These are phyloP conservation scores for Thalassophryne amazonica DNA, from an alignment of 2,797 vertebrate species.

Conservation along the genomic window DNA sequence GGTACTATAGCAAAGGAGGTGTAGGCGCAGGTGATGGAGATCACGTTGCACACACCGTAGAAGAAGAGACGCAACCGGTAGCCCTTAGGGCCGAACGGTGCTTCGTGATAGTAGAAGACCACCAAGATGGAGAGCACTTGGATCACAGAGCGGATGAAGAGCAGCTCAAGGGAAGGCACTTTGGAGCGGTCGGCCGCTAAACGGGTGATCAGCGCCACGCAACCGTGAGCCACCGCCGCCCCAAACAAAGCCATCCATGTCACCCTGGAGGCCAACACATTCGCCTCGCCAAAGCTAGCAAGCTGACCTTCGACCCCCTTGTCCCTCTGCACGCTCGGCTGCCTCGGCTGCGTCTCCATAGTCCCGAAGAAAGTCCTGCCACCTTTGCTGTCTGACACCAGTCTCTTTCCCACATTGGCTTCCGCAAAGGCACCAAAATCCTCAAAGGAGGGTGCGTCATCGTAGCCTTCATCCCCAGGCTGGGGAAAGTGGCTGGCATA, in stretches of 20 bases:
- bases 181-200: conserved; percentile 93
- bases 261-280: conserved; percentile 85
- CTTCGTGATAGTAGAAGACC: conserved; percentile 90
- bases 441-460: conserved; percentile 87
- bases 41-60: conserved; percentile 95
- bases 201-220: conserved; percentile 93
- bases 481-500: conserved; percentile 96
- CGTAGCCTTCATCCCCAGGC: conserved; percentile 90
- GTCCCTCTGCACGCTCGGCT: conserved; percentile 63
- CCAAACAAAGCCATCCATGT: conserved; percentile 94
- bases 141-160: conserved; percentile 96
- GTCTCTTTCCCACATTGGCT: conserved; percentile 84
- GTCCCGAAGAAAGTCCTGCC: conserved; percentile 91
- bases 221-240: conserved; percentile 92
- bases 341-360: conserved; percentile 79
- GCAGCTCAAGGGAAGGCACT: conserved; percentile 95
- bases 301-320: conserved; percentile 79
- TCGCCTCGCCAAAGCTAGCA: conserved; percentile 87
- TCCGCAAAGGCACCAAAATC: conserved; percentile 86
- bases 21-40: conserved; percentile 98
- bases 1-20: conserved; percentile 97
- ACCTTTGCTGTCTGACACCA: conserved; percentile 79
- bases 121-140: conserved; percentile 91
- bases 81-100: conserved; percentile 92
- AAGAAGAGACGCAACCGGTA: conserved; percentile 93